Percentiles rank a stretch among this genome's conserved stretches.
Evolutionary conservation across 2,113 vertebrate species (phyloP).

Genomic region (Mormoops blainvillei): DNA sequence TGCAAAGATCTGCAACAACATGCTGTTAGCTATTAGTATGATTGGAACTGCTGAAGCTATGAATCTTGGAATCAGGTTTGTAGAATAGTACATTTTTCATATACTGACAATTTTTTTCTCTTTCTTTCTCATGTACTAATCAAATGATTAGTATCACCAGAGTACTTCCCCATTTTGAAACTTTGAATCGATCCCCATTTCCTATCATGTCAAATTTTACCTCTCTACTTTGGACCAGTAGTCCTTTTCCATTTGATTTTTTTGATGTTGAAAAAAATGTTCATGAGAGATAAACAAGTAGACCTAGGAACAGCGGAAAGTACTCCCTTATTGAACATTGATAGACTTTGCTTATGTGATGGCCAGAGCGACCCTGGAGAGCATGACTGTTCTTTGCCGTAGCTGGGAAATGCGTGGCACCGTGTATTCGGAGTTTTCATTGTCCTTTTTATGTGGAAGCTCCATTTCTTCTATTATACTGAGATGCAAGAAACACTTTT

Average conservation of each 20-base stretch:
- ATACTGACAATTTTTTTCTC: conserved; percentile 35
- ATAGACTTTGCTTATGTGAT: conserved; percentile 59
- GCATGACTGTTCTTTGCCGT: conserved; percentile 24
- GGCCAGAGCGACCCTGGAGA: conserved; percentile 39
- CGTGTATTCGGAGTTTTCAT: conserved; percentile 50
- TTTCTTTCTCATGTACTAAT: no score
- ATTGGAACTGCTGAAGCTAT: conserved; percentile 97
- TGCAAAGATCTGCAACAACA: conserved; percentile 99
- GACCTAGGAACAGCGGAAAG: conserved; percentile 45
- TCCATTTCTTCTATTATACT: conserved; percentile 60
- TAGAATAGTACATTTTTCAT: conserved; percentile 66
- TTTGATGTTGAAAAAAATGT: conserved; percentile 20
- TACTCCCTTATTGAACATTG: conserved; percentile 55
- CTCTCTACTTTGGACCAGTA: no score
- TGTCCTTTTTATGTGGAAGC: conserved; percentile 32
- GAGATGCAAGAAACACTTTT: conserved; percentile 45
- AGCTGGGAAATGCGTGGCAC: conserved; percentile 25
- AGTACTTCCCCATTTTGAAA: no score
- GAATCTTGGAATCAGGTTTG: conserved; percentile 98
- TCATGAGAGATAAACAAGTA: conserved; percentile 53
- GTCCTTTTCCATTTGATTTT: conserved; percentile 51
- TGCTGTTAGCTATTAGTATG: conserved; percentile 98
- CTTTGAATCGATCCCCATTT: no score
- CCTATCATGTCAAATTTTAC: no score
- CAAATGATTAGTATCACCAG: no score